A percentile compares a stretch with the other conserved stretches of the same genome.
Conservation (phyloP, 2,113 vertebrate genomes). For the cattle (Bos taurus) region DNA sequence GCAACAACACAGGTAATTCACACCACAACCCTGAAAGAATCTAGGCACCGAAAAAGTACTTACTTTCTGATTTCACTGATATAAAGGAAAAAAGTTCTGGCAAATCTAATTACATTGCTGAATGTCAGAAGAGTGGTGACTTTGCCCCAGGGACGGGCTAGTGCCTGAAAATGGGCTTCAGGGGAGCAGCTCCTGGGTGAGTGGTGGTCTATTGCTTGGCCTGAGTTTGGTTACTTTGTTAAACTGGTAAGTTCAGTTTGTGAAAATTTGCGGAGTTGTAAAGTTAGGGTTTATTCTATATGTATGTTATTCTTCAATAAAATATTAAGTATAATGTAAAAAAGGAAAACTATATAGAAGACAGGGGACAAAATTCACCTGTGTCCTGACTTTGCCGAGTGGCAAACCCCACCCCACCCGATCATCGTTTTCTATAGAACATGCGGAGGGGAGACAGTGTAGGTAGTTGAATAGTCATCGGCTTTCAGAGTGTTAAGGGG, state of each 20-base stretch:
- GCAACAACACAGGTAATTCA: background rate
- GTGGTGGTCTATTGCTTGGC: background rate
- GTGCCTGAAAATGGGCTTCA: background rate
- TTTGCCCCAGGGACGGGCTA: rapidly evolving
- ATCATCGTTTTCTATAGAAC: background rate
- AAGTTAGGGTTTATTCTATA: background rate
- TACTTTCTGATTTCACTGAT: background rate
- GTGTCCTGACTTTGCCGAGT: background rate
- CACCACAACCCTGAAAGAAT: background rate
- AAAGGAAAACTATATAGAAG: background rate
- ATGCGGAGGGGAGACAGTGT: background rate
- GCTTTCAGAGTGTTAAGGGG: background rate
- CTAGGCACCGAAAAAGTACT: background rate
- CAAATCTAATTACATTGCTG: background rate
- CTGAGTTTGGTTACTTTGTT: background rate
- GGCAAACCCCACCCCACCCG: background rate
- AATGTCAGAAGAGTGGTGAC: background rate
- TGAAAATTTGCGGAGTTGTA: background rate
- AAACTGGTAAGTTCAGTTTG: background rate
- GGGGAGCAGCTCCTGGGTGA: background rate
- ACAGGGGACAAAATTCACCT: background rate
- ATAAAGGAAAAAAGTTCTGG: background rate
- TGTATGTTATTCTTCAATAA: background rate
- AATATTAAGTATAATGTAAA: background rate
- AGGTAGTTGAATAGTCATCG: background rate